Evolutionary conservation across 2,888 invertebrate species (phyloP).

Genomic region (Athalia rosae): DNA sequence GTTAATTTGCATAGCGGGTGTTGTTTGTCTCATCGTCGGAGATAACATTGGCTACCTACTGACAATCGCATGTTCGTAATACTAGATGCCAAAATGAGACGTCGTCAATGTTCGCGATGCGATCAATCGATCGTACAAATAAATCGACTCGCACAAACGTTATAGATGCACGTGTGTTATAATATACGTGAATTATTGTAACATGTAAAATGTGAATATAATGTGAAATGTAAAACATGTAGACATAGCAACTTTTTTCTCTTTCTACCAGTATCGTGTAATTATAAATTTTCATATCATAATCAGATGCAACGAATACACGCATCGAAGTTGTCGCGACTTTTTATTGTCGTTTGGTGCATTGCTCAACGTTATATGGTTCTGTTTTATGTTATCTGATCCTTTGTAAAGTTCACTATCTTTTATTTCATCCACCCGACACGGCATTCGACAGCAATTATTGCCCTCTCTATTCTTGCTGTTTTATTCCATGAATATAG

Average conservation of each 20-base stretch:
- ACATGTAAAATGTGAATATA: constrained; percentile 25
- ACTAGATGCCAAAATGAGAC: constrained; percentile 26
- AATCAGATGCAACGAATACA: not conserved
- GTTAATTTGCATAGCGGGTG: too few relatives aligned
- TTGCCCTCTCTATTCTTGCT: too few relatives aligned
- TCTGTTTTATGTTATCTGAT: not conserved
- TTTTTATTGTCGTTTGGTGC: too few relatives aligned
- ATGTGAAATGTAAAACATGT: constrained; percentile 12
- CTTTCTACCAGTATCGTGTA: not conserved
- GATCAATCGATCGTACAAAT: not conserved
- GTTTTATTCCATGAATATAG: too few relatives aligned
- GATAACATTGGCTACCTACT: not conserved
- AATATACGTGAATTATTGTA: not conserved
- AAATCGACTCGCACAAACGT: constrained; percentile 7
- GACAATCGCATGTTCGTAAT: not conserved
- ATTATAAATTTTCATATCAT: not conserved
- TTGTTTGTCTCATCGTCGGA: not conserved
- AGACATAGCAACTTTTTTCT: constrained; percentile 21
- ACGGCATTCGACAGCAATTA: too few relatives aligned
- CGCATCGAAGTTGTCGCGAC: too few relatives aligned
- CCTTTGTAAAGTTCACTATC: not conserved
- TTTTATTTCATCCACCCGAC: not conserved
- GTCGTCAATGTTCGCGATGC: constrained; percentile 11
- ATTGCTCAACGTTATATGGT: too few relatives aligned
- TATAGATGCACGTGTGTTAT: not conserved